phyloP scores from a whole-genome alignment of 2,888 invertebrate genomes.

The Idaea biselata region DNA sequence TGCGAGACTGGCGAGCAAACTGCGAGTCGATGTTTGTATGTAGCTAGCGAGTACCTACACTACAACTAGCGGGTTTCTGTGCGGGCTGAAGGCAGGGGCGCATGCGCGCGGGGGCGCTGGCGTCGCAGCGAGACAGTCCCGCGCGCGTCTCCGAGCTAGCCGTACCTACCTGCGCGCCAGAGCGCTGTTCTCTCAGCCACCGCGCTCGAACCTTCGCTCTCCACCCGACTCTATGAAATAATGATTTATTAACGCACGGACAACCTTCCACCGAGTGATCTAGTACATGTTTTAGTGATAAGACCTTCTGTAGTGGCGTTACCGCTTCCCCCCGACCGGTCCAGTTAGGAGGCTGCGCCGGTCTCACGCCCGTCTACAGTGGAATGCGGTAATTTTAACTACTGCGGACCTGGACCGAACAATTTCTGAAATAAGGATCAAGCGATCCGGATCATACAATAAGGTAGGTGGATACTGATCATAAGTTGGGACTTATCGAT shows the following conservation, averaged over 20 bases:
- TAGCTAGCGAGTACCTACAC: constrained; percentile 44
- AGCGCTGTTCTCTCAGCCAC: constrained; percentile 3
- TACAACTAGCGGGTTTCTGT: constrained; percentile 37
- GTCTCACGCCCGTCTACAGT: constrained; percentile 72
- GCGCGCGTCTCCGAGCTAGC: constrained; percentile 57
- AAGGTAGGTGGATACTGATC: constrained; percentile 52
- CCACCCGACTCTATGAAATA: constrained; percentile 58
- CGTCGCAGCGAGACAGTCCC: constrained; percentile 60
- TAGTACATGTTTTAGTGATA: constrained; percentile 69
- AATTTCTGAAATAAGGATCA: constrained; percentile 68
- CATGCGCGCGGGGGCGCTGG: constrained; percentile 63
- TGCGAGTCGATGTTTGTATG: constrained; percentile 42
- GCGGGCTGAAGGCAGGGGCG: constrained; percentile 38
- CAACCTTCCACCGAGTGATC: constrained; percentile 49
- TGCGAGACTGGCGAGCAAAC: constrained; percentile 29
- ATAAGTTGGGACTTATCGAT: constrained; percentile 17
- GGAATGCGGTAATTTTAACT: constrained; percentile 81
- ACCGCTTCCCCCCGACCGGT: constrained; percentile 57
- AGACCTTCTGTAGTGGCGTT: constrained; percentile 38
- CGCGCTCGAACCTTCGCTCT: constrained; percentile 44
- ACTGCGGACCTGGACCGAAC: constrained; percentile 71
- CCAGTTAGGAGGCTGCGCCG: constrained; percentile 74
- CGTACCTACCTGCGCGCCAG: constrained; percentile 44
- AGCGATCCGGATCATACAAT: constrained; percentile 50
- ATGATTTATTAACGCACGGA: constrained; percentile 51